Evolutionary conservation across 2,797 vertebrate genomes (phyloP).

Genomic region (Diplodus sargus): DNA sequence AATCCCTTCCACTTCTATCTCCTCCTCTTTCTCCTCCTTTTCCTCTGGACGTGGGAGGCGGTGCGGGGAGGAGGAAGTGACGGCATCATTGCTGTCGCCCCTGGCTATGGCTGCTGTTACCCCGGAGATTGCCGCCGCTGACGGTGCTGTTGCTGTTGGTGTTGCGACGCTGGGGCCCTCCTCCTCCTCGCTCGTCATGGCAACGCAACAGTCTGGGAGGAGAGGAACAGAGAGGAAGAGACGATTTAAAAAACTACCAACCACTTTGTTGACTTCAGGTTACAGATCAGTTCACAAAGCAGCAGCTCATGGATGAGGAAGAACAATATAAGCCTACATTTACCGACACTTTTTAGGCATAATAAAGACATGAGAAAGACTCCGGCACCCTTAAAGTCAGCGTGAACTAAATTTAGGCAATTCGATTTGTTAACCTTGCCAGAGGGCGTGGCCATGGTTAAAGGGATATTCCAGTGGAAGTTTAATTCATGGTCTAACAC

Average conservation of each 20-base stretch:
- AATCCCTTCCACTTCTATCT: constrained; percentile 63
- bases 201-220: constrained; percentile 70
- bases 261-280: neutral
- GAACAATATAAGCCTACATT: neutral
- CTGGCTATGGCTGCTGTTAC: constrained; percentile 38
- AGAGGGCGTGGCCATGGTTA: neutral
- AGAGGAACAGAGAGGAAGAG: constrained; percentile 21
- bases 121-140: constrained; percentile 49
- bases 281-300: neutral
- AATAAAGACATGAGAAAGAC: neutral
- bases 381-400: neutral
- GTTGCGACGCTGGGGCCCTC: constrained; percentile 74
- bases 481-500: too few species aligned
- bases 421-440: neutral
- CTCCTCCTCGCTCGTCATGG: constrained; percentile 86
- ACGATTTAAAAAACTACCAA: constrained; percentile 9
- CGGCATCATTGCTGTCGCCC: constrained; percentile 36
- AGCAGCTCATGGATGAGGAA: neutral
- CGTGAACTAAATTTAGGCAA: neutral
- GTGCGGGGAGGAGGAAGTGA: constrained; percentile 54
- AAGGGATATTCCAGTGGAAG: neutral
- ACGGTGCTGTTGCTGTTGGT: constrained; percentile 44
- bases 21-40: constrained; percentile 59
- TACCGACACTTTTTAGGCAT: neutral
- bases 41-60: constrained; percentile 43